These are phyloP conservation scores for Drosophila murphyi DNA, from an alignment of 1,140 invertebrate genomes.

Conservation along the genomic window DNA sequence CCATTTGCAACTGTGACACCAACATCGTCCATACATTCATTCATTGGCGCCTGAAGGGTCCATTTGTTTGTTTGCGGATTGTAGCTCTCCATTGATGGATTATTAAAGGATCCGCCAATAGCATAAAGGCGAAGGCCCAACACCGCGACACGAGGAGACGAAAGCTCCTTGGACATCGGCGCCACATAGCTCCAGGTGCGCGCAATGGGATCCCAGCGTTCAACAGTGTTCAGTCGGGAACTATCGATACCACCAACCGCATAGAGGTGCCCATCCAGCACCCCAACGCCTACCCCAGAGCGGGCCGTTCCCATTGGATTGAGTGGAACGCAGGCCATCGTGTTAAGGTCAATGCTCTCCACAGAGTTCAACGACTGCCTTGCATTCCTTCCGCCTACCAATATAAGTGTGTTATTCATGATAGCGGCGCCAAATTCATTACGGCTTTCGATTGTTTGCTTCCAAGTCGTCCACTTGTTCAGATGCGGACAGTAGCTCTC, in stretches of 20 bases:
- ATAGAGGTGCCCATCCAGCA: constrained; percentile 94
- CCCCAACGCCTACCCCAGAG: constrained; percentile 95
- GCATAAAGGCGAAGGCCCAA: constrained; percentile 94
- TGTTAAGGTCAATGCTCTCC: constrained; percentile 93
- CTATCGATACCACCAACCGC: constrained; percentile 98
- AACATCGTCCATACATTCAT: constrained; percentile 93
- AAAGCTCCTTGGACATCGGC: constrained; percentile 93
- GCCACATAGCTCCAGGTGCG: constrained; percentile 94
- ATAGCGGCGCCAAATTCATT: constrained; percentile 96
- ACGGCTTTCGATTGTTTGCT: constrained; percentile 92
- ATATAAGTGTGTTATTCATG: constrained; percentile 92
- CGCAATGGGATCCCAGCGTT: constrained; percentile 94
- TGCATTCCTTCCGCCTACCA: constrained; percentile 95
- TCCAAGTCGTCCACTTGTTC: constrained; percentile 92
- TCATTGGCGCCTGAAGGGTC: constrained; percentile 95
- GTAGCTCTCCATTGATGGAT: constrained; percentile 96
- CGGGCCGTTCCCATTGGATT: constrained; percentile 96
- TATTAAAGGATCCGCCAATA: constrained; percentile 95
- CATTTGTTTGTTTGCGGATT: constrained; percentile 96
- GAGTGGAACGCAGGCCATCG: constrained; percentile 91
- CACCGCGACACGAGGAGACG: constrained; percentile 96
- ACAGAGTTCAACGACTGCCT: constrained; percentile 95
- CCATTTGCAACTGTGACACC: constrained; percentile 92
- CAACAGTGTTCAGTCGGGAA: constrained; percentile 96
- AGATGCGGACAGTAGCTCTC: constrained; percentile 94